Evolutionary conservation across 2,888 invertebrate species (phyloP), one percentile per base, ranked within the genome.

Genomic region (Pinctada fucata): DNA sequence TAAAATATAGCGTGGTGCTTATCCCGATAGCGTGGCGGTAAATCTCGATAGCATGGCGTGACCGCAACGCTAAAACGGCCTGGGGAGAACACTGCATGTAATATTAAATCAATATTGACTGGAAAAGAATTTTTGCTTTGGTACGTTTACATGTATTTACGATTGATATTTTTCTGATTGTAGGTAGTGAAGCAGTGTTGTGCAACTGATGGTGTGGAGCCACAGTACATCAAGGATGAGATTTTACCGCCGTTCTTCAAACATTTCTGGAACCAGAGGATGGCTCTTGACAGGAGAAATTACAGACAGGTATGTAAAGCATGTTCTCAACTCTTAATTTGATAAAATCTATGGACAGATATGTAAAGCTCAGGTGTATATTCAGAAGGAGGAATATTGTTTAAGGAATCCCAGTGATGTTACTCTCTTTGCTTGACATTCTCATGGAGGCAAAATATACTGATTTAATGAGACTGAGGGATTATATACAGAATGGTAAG

Each of bases 181-280:
- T 77, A 96, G 96, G 97, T 99, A 82, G 99, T 99, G 80, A 99
- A 99, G 93, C 99, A 99, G 93, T 99, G 99, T 93, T 99, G 99
- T 92, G 99, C 98, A 8, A 99, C 99, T 0, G 99, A 99, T 93
- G 99, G 99, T 95, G 99, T 99, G 74, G 99, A 99, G 93, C 96
- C 99, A 0, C 97, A 98, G 91, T 99, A 99, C 91, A 99, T 99
- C 86, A 99, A 99, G 93, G 99, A 99, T 89, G 99, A 99, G 92
- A 99, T 99, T 88, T 94, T 99, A 86, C 99, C 99, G 0, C 98
- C 98, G 90, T 99, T 99, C 93, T 99, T 99, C 94, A 98, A 98
- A 93, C 97, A 99, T 93, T 99, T 99, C 93, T 99, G 99, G 99
- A 99, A 99, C 92, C 99, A 99, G 92, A 95, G 99, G 84, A 99